Evolutionary conservation across 2,888 invertebrate species (phyloP).

Genomic region (Trisateles emortualis): DNA sequence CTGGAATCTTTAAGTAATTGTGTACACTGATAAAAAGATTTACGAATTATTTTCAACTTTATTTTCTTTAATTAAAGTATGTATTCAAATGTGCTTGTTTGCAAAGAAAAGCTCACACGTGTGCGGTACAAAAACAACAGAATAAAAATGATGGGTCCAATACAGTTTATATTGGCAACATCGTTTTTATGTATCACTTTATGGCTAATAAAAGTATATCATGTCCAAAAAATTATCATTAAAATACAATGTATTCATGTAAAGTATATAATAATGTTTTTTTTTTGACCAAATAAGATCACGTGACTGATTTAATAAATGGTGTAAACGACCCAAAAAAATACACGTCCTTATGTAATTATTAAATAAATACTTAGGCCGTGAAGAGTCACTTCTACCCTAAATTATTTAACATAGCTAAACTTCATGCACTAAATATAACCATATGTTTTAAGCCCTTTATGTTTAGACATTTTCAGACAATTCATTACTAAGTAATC

Average conservation of each 20-base stretch:
- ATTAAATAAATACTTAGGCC: no score
- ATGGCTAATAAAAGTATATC: constrained; percentile 13
- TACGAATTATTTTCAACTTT: constrained; percentile 10
- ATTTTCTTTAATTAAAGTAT: not conserved
- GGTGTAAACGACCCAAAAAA: no score
- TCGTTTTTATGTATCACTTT: constrained; percentile 22
- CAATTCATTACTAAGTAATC: no score
- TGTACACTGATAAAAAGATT: not conserved
- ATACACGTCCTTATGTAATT: no score
- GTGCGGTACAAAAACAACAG: constrained; percentile 33
- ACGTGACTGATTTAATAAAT: no score
- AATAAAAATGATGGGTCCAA: constrained; percentile 27
- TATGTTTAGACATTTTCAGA: no score
- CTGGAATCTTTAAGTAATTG: constrained; percentile 41
- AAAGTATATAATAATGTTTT: constrained; percentile 1
- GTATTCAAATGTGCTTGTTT: not conserved
- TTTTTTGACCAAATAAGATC: not conserved
- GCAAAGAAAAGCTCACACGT: constrained; percentile 19
- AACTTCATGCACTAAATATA: no score
- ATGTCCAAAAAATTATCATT: constrained; percentile 4
- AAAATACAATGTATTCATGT: constrained; percentile 15
- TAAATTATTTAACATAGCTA: no score
- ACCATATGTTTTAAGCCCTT: no score
- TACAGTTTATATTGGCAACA: constrained; percentile 31
- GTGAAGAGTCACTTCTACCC: no score